These are phyloP conservation scores for Chiridota heheva DNA, from an alignment of 35 echinoderm and acorn worm genomes.

Conservation along the genomic window DNA sequence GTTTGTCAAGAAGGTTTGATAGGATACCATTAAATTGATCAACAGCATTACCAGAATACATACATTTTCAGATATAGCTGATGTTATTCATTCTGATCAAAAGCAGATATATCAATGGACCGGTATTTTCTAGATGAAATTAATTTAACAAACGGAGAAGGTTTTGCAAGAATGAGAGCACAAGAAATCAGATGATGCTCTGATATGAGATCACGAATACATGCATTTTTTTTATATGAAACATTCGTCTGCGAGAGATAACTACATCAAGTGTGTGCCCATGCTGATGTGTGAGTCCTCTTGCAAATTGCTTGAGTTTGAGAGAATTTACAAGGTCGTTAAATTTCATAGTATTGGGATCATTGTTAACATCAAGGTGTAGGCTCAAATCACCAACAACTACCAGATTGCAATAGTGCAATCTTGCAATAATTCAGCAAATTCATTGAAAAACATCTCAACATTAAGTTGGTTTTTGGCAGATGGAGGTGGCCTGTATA, in stretches of 20 bases:
- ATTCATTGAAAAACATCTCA: constrained; percentile 14
- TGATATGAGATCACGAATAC: too few relatives aligned
- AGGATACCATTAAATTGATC: too few relatives aligned
- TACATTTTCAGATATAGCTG: too few relatives aligned
- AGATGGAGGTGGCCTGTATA: not conserved
- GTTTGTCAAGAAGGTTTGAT: too few relatives aligned
- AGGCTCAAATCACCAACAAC: constrained; percentile 53
- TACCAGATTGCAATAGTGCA: not conserved
- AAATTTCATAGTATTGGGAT: constrained; percentile 12
- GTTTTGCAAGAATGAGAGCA: too few relatives aligned
- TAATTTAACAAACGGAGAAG: too few relatives aligned
- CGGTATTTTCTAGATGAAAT: too few relatives aligned
- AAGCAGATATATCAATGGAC: too few relatives aligned
- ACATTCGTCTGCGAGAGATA: constrained; percentile 44
- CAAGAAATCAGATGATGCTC: too few relatives aligned
- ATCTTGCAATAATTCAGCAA: not conserved
- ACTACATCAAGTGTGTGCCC: constrained; percentile 55
- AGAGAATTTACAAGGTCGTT: constrained; percentile 7
- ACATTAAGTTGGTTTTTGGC: not conserved
- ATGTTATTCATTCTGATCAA: too few relatives aligned
- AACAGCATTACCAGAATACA: too few relatives aligned
- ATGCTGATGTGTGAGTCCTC: constrained; percentile 25
- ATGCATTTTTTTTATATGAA: too few relatives aligned
- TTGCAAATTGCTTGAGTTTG: constrained; percentile 7
- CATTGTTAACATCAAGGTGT: constrained; percentile 23